Conservation (phyloP, 1,140 invertebrate species). For the Brevipalpus yothersi region DNA sequence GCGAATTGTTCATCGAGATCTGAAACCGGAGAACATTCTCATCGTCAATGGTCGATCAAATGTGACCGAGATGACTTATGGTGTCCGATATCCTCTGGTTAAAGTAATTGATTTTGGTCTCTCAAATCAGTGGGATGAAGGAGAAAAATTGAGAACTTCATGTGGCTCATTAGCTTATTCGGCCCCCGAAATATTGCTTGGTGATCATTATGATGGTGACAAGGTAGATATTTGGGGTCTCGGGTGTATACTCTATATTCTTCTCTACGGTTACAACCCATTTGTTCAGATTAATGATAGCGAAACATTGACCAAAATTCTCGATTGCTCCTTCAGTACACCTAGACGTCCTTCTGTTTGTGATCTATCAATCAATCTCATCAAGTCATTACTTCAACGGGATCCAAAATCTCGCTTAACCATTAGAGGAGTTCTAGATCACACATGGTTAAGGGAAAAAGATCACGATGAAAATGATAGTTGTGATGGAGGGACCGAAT, state of each 20-base stretch:
- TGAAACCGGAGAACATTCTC: constrained; percentile 97
- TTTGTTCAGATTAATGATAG: constrained; percentile 12
- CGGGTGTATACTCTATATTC: constrained; percentile 27
- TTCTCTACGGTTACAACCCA: constrained; percentile 9
- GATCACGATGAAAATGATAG: background rate
- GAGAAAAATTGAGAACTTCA: constrained; percentile 89
- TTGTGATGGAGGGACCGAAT: background rate
- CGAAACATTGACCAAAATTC: constrained; percentile 10
- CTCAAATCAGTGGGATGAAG: constrained; percentile 76
- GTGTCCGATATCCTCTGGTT: constrained; percentile 79
- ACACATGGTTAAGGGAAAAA: constrained; percentile 44
- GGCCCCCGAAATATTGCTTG: constrained; percentile 85
- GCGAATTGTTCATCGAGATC: constrained; percentile 75
- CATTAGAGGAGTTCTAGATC: constrained; percentile 60
- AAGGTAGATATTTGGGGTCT: constrained; percentile 32
- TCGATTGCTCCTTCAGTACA: constrained; percentile 9
- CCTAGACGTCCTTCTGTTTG: constrained; percentile 4
- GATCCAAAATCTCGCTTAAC: constrained; percentile 71
- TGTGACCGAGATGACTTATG: background rate
- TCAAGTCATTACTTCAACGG: constrained; percentile 19
- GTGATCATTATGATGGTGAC: constrained; percentile 18
- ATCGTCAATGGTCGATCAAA: constrained; percentile 37
- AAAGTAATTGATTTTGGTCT: constrained; percentile 99
- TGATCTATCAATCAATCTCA: constrained; percentile 6
- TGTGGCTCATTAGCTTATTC: constrained; percentile 99